phyloP scores from a whole-genome alignment of 2,797 vertebrate genomes.

The Urosaurus nigricauda region DNA sequence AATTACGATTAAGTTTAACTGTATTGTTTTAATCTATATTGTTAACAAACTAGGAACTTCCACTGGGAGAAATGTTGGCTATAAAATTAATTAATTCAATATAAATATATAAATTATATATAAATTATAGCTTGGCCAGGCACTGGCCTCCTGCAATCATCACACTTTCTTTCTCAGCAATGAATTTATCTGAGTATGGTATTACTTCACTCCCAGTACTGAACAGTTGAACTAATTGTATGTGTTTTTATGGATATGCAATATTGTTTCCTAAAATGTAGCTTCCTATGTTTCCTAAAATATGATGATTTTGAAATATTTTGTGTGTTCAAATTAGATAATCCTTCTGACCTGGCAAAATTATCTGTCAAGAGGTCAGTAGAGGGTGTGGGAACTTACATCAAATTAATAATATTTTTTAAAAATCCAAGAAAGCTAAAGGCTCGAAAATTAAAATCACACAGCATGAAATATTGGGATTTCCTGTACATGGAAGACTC shows the following conservation, averaged over 20 bases:
- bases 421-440: not conserved
- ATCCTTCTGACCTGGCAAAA: constrained; percentile 18
- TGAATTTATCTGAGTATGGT: not conserved
- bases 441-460: constrained; percentile 5
- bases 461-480: not conserved
- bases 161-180: not conserved
- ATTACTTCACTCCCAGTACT: not conserved
- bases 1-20: too few species aligned
- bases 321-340: constrained; percentile 12
- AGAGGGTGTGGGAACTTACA: constrained; percentile 23
- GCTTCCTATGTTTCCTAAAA: constrained; percentile 3
- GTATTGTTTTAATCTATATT: too few species aligned
- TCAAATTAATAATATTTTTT: constrained; percentile 3
- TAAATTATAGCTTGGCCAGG: not conserved
- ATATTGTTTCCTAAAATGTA: constrained; percentile 17
- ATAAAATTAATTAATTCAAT: too few species aligned
- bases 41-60: too few species aligned
- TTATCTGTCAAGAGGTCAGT: constrained; percentile 3
- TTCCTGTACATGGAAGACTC: not conserved
- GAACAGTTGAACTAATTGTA: not conserved
- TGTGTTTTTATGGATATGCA: not conserved
- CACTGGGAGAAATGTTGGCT: too few species aligned
- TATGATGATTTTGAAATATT: constrained; percentile 15
- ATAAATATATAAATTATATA: too few species aligned
- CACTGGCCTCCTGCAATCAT: not conserved